Evolutionary conservation across 1,140 invertebrate genomes (phyloP), one percentile per base, ranked within the genome.

Genomic region (Mactra quadrangularis): DNA sequence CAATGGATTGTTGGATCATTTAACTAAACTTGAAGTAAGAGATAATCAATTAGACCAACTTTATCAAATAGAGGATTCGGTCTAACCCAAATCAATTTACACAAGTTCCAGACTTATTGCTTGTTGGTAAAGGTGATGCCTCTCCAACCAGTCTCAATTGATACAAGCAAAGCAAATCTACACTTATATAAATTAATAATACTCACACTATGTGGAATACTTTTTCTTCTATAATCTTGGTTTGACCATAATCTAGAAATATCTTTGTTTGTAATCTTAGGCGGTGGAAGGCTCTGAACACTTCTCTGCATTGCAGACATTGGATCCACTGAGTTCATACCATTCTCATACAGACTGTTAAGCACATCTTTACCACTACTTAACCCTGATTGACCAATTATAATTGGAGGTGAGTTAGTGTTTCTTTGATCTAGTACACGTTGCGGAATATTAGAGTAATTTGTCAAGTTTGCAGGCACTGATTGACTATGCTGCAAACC

Each of bases 201-300:
- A 81, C 71, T 85, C 59, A 84, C 57, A 45, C n/a, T 60, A 13
- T 82, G 68, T 4, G 71, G 64, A 33, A 88, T 71, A 57, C 66
- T 85, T 74, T 86, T 89, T 55, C 88, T 53, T 52, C 86, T 89
- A 6, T 89, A 55, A 79, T 90, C 88, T 52, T 91, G 89, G 70
- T 88, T 89, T n/a, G 87, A 87, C 91, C 91, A 92, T n/a, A 92
- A 70, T 45, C 89, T 81, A 15, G 90, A 89, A 2, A 91, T 53
- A 62, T 90, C 89, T 77, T 89, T 91, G 38, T 86, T 85, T 19
- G 90, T 87, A 27, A 90, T 64, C 35, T 76, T 87, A 50, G 86
- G 68, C 45, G 84, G 33, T 50, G 83, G 59, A 47, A 82, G 22
- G 25, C 29, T 74, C 17, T 82, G 68, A 41, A 82, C 45, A 66